These are phyloP conservation scores for Tribolium madens DNA, from an alignment of 1,140 invertebrate species.

Conservation along the genomic window DNA sequence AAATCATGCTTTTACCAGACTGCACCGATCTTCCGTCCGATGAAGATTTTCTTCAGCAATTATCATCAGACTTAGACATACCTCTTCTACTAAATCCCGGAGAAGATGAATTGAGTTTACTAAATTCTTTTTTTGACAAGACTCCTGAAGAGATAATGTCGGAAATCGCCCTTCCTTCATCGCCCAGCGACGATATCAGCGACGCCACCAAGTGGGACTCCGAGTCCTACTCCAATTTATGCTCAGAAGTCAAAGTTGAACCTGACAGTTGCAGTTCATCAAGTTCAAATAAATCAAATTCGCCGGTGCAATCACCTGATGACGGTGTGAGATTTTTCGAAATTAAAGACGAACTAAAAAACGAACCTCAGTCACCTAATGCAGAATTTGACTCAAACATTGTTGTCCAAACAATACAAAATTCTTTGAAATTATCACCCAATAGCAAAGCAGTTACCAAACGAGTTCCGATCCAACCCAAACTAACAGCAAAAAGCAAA, in stretches of 20 bases:
- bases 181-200: conserved; percentile 42
- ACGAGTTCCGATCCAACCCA: conserved; percentile 54
- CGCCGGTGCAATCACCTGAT: conserved; percentile 9
- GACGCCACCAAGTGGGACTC: conserved; percentile 53
- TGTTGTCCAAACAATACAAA: conserved; percentile 13
- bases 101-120: conserved; percentile 60
- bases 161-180: conserved; percentile 54
- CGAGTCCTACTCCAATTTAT: conserved; percentile 48
- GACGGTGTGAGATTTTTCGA: conserved; percentile 40
- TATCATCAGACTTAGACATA: conserved; percentile 62
- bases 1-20: conserved; percentile 46
- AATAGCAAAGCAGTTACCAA: conserved; percentile 43
- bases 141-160: conserved; percentile 61
- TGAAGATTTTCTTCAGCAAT: conserved; percentile 62
- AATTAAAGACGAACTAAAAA: conserved; percentile 54
- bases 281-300: conserved; percentile 32
- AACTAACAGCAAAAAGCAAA: conserved; percentile 50
- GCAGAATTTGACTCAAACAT: conserved; percentile 30
- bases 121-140: conserved; percentile 60
- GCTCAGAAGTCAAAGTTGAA: conserved; percentile 54
- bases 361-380: conserved; percentile 49
- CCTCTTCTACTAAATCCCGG: conserved; percentile 59
- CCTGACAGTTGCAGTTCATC: conserved; percentile 38
- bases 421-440: conserved; percentile 28
- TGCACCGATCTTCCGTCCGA: conserved; percentile 57